Conservation (phyloP, 2,888 invertebrate species). For the Lepeophtheirus nordmannii region DNA sequence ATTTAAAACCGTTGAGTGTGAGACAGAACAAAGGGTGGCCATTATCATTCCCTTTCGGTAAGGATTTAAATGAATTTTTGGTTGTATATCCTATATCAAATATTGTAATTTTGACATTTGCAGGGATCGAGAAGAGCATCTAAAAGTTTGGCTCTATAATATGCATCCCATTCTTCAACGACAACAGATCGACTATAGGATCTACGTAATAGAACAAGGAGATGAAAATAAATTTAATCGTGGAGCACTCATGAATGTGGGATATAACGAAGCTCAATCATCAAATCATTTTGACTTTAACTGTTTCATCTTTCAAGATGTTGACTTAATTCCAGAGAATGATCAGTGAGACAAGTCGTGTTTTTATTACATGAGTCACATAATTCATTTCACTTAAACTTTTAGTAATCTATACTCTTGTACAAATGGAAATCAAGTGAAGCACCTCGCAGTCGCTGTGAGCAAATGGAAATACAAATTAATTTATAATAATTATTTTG, state of each 20-base stretch:
- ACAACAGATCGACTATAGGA: slow-evolving; percentile 83
- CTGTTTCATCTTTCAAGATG: slow-evolving; percentile 92
- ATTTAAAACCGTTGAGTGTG: slow-evolving; percentile 56
- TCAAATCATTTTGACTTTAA: slow-evolving; percentile 43
- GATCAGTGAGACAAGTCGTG: slow-evolving; percentile 43
- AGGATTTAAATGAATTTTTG: no score
- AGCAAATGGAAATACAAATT: slow-evolving; percentile 45
- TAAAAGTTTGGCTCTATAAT: slow-evolving; percentile 73
- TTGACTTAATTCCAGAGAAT: slow-evolving; percentile 82
- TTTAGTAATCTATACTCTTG: slow-evolving; percentile 54
- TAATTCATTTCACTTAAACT: not conserved
- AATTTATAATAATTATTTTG: slow-evolving; percentile 78
- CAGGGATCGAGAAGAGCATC: slow-evolving; percentile 51
- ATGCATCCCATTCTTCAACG: slow-evolving; percentile 79
- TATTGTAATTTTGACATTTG: slow-evolving; percentile 38
- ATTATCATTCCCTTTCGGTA: slow-evolving; percentile 82
- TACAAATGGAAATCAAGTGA: slow-evolving; percentile 37
- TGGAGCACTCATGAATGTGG: slow-evolving; percentile 90
- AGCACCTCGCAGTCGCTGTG: slow-evolving; percentile 41
- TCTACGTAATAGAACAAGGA: slow-evolving; percentile 81
- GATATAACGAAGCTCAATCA: slow-evolving; percentile 62
- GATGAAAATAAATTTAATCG: slow-evolving; percentile 62
- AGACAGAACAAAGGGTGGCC: slow-evolving; percentile 66
- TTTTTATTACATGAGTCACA: no score
- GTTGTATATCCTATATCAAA: no score